A percentile compares a stretch with the other conserved stretches of the same genome.
These are phyloP conservation scores for Montipora capricornis DNA, from an alignment of 64 coral and sea anemone species.

Conservation along the genomic window DNA sequence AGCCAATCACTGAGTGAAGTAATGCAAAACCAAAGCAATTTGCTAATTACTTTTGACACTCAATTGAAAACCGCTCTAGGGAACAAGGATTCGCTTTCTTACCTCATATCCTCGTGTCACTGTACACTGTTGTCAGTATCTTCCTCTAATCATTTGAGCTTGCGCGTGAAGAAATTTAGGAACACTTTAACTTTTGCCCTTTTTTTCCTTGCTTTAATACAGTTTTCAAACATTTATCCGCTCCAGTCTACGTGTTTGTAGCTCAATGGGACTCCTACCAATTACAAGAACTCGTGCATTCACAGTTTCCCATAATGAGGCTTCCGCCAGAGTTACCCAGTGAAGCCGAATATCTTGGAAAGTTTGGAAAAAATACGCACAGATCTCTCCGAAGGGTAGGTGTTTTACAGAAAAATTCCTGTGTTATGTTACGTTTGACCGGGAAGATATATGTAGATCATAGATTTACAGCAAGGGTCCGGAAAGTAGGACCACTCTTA, in stretches of 20 bases:
- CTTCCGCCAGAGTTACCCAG: conserved; percentile 86
- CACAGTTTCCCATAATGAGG: conserved; percentile 74
- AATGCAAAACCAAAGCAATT: too few species aligned
- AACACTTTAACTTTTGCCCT: background rate
- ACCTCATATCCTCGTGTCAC: too few species aligned
- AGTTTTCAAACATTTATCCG: conserved; percentile 88
- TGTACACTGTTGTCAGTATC: background rate
- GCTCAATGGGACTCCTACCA: conserved; percentile 99
- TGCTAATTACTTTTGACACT: too few species aligned
- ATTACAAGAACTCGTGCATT: conserved; percentile 81
- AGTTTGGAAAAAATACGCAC: conserved; percentile 98
- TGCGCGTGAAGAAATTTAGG: too few species aligned
- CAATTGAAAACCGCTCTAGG: too few species aligned
- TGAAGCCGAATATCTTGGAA: conserved; percentile 87
- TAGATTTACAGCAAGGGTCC: background rate
- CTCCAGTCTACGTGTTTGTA: conserved; percentile 96
- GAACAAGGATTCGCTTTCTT: too few species aligned
- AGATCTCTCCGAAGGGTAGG: conserved; percentile 90
- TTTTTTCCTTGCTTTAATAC: background rate
- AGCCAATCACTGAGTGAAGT: too few species aligned
- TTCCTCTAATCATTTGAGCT: background rate
- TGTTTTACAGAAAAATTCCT: background rate
- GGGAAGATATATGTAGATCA: background rate
- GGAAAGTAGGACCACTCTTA: too few species aligned
- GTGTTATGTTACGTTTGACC: too few species aligned